Evolutionary conservation across 2,797 vertebrate genomes (phyloP).

Genomic region (Halcyon badia): DNA sequence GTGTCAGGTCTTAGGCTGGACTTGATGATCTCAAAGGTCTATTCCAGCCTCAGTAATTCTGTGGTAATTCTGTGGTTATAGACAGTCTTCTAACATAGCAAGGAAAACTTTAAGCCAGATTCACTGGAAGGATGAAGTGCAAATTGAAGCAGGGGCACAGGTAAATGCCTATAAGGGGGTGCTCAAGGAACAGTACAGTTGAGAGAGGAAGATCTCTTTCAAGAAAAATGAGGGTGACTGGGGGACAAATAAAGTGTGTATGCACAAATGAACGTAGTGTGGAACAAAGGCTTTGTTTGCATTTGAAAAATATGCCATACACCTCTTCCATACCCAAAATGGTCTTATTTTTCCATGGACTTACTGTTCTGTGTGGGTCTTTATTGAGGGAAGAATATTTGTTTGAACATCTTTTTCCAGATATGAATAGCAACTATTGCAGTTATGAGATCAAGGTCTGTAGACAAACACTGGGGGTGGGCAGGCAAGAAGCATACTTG

Average conservation of each 20-base stretch:
- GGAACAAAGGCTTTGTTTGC: background rate
- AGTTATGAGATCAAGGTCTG: background rate
- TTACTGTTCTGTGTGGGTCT: background rate
- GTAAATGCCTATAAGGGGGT: background rate
- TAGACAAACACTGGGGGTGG: background rate
- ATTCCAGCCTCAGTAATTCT: too few relatives aligned
- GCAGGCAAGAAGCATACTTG: background rate
- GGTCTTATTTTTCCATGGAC: background rate
- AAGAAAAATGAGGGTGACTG: background rate
- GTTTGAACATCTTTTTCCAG: background rate
- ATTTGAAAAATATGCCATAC: background rate
- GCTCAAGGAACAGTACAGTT: background rate
- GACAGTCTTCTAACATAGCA: background rate
- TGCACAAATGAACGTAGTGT: background rate
- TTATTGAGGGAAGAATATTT: background rate
- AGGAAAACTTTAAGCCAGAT: background rate
- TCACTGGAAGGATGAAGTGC: background rate
- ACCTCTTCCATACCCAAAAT: background rate
- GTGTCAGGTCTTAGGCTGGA: too few relatives aligned
- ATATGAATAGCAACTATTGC: background rate
- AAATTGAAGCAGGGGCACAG: background rate
- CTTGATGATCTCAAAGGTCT: too few relatives aligned
- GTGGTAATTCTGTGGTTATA: too few relatives aligned
- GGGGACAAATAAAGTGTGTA: background rate
- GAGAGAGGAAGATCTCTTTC: background rate